These are phyloP conservation scores for Hoplias malabaricus DNA, from an alignment of 2,113 vertebrate species.

Conservation along the genomic window DNA sequence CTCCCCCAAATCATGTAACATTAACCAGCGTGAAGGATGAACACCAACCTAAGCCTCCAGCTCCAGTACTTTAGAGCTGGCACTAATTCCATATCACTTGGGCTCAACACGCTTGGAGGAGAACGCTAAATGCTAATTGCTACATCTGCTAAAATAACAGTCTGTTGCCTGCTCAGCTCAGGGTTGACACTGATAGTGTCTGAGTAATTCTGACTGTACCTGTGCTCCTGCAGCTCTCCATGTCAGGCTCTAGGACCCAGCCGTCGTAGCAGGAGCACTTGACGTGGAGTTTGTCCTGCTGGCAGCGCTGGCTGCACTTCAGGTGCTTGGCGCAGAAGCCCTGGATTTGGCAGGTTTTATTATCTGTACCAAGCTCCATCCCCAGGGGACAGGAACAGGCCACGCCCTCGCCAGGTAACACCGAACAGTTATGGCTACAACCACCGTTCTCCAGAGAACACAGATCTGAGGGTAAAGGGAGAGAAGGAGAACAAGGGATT, in stretches of 20 bases:
- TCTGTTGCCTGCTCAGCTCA: too few relatives aligned
- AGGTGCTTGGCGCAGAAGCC: conserved; percentile 97
- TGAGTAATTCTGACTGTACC: too few relatives aligned
- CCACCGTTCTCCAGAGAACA: conserved; percentile 90
- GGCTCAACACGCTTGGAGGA: too few relatives aligned
- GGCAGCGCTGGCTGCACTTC: conserved; percentile 95
- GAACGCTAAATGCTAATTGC: too few relatives aligned
- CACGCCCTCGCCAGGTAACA: conserved; percentile 89
- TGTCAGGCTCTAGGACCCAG: conserved; percentile 89
- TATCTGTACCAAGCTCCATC: conserved; percentile 88
- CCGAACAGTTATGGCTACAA: conserved; percentile 95
- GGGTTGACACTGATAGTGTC: too few relatives aligned
- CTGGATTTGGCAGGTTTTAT: conserved; percentile 96
- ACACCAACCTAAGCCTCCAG: too few relatives aligned
- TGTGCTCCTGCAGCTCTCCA: conserved; percentile 92
- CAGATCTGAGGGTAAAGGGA: conserved; percentile 69
- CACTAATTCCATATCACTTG: too few relatives aligned
- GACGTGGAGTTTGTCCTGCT: conserved; percentile 93
- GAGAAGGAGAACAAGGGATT: conserved; percentile 8
- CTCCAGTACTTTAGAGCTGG: too few relatives aligned
- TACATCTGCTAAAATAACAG: too few relatives aligned
- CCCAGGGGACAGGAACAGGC: conserved; percentile 93
- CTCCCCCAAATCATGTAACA: too few relatives aligned
- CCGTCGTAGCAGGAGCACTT: conserved; percentile 97
- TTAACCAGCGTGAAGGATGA: too few relatives aligned